Evolutionary conservation across 2,113 vertebrate species (phyloP).

Genomic region (Paedocypris sp.): DNA sequence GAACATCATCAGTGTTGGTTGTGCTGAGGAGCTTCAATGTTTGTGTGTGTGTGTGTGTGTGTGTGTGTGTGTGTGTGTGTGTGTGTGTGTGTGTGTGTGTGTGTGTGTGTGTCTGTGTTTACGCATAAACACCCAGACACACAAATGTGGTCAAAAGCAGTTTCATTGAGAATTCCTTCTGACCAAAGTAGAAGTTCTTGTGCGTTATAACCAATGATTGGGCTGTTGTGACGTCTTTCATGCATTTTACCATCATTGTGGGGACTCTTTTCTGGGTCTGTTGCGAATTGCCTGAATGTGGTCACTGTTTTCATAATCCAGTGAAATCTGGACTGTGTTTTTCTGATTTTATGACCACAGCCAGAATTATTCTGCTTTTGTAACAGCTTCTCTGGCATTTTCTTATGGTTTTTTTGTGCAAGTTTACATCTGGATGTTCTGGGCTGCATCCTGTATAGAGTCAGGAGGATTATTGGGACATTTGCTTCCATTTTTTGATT

Average conservation of each 20-base stretch:
- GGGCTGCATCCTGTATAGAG: conserved; percentile 17
- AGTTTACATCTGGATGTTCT: conserved; percentile 47
- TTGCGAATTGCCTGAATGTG: neutral
- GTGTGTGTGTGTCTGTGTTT: no score
- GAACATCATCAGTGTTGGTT: no score
- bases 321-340: conserved; percentile 18
- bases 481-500: conserved; percentile 33
- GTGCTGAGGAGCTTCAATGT: no score
- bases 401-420: conserved; percentile 34
- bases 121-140: neutral
- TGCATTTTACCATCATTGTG: neutral
- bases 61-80: no score
- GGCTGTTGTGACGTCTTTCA: neutral
- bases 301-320: conserved; percentile 14
- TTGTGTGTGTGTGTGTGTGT: no score
- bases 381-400: conserved; percentile 21
- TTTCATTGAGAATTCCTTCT: neutral
- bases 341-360: conserved; percentile 17
- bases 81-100: no score
- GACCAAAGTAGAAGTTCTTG: neutral
- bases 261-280: neutral
- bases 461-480: conserved; percentile 26
- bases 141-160: neutral
- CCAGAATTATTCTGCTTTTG: conserved; percentile 20
- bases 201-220: neutral